These are phyloP conservation scores for Apodemus speciosus DNA, from an alignment of 2,113 vertebrate genomes.

Conservation along the genomic window DNA sequence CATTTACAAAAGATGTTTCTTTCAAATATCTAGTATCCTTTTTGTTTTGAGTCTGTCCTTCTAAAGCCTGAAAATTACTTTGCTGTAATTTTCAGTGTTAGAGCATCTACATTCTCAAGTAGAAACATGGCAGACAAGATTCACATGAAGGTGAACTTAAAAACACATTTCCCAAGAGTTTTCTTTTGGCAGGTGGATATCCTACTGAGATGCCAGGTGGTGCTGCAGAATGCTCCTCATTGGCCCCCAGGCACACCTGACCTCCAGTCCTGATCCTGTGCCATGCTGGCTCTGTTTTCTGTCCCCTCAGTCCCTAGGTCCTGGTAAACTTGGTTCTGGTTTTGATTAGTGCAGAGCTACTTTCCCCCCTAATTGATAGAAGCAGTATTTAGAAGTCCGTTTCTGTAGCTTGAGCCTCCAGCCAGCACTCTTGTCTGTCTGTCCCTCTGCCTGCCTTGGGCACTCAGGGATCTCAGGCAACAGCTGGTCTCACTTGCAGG, in stretches of 20 bases:
- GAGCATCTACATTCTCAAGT: background rate
- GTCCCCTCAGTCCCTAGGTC: too few relatives aligned
- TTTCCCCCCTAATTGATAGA: background rate
- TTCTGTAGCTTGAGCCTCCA: background rate
- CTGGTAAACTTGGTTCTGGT: background rate
- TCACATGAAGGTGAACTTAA: background rate
- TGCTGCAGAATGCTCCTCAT: background rate
- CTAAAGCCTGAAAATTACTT: background rate
- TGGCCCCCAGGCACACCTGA: background rate
- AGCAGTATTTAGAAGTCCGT: conserved; percentile 7
- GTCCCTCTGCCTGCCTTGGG: background rate
- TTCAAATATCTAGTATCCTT: background rate
- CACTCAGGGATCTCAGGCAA: background rate
- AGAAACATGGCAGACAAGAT: background rate
- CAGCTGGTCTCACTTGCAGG: background rate
- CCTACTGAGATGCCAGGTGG: background rate
- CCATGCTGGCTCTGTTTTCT: background rate
- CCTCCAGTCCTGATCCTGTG: background rate
- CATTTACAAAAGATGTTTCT: background rate
- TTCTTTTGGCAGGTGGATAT: background rate
- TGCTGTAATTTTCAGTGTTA: background rate
- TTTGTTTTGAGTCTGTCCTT: background rate
- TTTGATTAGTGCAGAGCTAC: conserved; percentile 9
- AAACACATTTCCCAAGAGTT: conserved; percentile 2
- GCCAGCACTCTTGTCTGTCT: background rate